phyloP scores from a whole-genome alignment of 2,888 invertebrate species.

The Synanthedon tipuliformis region DNA sequence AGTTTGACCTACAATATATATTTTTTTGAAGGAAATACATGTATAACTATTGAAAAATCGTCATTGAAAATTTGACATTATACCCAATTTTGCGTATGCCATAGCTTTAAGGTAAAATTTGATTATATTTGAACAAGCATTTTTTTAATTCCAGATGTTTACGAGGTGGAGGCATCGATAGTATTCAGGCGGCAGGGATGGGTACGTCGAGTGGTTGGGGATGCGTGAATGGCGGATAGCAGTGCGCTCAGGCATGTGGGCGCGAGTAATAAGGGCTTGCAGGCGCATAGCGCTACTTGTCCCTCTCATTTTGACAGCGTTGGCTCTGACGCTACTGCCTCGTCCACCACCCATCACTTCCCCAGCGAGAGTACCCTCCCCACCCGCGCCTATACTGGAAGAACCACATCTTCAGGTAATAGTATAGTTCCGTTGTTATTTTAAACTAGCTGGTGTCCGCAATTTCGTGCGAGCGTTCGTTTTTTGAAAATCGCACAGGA shows the following conservation, averaged over 20 bases:
- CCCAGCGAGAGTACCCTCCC: slow-evolving; percentile 12
- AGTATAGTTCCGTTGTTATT: too few species aligned
- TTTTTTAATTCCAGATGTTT: slow-evolving; percentile 5
- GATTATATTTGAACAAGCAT: too few species aligned
- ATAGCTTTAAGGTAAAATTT: too few species aligned
- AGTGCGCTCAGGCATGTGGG: slow-evolving; percentile 35
- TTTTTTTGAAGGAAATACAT: too few species aligned
- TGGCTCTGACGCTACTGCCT: slow-evolving; percentile 62
- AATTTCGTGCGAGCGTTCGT: too few species aligned
- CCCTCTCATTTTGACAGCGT: slow-evolving; percentile 62
- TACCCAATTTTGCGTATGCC: too few species aligned
- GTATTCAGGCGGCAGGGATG: slow-evolving; percentile 8
- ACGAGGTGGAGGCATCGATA: slow-evolving; percentile 1
- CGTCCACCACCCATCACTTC: slow-evolving; percentile 38
- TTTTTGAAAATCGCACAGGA: too few species aligned
- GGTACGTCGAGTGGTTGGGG: slow-evolving; percentile 5
- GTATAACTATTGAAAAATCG: too few species aligned
- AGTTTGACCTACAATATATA: too few species aligned
- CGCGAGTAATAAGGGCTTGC: slow-evolving; percentile 48
- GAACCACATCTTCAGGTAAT: slow-evolving; percentile 20
- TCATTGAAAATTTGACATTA: too few species aligned
- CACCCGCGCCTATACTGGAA: slow-evolving; percentile 1
- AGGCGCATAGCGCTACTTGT: slow-evolving; percentile 59
- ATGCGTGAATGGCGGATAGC: slow-evolving; percentile 2
- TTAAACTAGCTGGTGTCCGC: too few species aligned